Evolutionary conservation across 1,140 invertebrate species (phyloP), one percentile per base, ranked within the genome.

Genomic region (Diachasma alloeum): DNA sequence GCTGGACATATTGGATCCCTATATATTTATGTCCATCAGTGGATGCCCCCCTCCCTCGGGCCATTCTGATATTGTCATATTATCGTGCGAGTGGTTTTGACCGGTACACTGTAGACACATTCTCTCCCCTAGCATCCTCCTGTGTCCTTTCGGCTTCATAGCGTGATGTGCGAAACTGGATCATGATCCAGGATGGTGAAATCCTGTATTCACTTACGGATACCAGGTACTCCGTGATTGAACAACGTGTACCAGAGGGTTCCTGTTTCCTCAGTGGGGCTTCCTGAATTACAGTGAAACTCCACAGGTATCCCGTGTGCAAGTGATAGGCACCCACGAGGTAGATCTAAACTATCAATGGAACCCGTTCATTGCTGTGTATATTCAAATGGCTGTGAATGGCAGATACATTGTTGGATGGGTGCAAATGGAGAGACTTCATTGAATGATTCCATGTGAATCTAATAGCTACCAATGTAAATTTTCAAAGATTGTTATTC

Each of bases 41-140:
- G 77, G 71, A 75, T 53, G 68, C 19, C 68, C 56, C 70, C 70
- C n/a, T 48, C 78, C 69, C 77, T 74, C 77, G 78, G 76, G 72
- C 74, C 39, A 78, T 78, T 76, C 67, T 71, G 67, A 63, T 77
- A 83, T 81, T 81, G 81, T 83, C 76, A 82, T 78, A 83, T 82
- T 82, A 80, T 81, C 79, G 68, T 79, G 59, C 75, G 77, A 83
- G 76, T 81, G 81, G 79, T 80, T 80, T 82, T 79, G 82, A 78
- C n/a, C 75, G 72, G 19, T 56, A 56, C 63, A 72, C 24, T 39
- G 37, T 53, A 48, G 17, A 42, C 3, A 17, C 53, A 53, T 53
- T 80, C 74, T 68, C 75, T 77, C 36, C 72, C 69, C 42, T 42
- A 13, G 44, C 42, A 71, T 17, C 26, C 69, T 24, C 17, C 3